These are phyloP conservation scores for Leptocoma aspasia DNA, from an alignment of 2,113 vertebrate species.

Conservation along the genomic window DNA sequence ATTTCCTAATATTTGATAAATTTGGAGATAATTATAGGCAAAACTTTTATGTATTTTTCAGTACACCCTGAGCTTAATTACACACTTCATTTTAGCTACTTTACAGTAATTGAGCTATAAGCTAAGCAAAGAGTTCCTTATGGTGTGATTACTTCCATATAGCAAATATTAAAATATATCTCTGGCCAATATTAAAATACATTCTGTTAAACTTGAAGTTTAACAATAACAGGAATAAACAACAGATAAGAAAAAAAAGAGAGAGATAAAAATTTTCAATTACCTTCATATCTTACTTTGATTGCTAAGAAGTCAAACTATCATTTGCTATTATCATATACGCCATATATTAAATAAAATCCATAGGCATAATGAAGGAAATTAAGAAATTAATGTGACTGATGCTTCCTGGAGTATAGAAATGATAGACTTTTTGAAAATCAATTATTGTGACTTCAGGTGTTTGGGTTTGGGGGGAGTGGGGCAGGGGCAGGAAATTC, in stretches of 20 bases:
- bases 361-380: background rate
- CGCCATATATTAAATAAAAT: background rate
- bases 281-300: background rate
- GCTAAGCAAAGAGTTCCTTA: background rate
- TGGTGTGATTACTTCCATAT: background rate
- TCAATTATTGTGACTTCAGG: background rate
- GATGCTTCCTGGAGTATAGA: background rate
- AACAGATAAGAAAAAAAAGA: background rate
- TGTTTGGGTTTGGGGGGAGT: rapidly evolving
- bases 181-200: background rate
- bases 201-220: background rate
- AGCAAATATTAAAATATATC: background rate
- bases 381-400: background rate
- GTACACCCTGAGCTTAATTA: background rate
- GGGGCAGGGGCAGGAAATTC: background rate
- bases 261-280: background rate
- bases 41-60: background rate
- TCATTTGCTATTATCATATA: background rate
- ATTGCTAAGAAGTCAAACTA: background rate
- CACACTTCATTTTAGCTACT: background rate
- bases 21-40: background rate
- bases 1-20: background rate
- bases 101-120: background rate
- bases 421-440: background rate
- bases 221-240: background rate